A percentile compares a stretch with the other conserved stretches of the same genome.
These are phyloP conservation scores for Dasypus novemcinctus DNA, from an alignment of 2,113 vertebrate species.

Conservation along the genomic window DNA sequence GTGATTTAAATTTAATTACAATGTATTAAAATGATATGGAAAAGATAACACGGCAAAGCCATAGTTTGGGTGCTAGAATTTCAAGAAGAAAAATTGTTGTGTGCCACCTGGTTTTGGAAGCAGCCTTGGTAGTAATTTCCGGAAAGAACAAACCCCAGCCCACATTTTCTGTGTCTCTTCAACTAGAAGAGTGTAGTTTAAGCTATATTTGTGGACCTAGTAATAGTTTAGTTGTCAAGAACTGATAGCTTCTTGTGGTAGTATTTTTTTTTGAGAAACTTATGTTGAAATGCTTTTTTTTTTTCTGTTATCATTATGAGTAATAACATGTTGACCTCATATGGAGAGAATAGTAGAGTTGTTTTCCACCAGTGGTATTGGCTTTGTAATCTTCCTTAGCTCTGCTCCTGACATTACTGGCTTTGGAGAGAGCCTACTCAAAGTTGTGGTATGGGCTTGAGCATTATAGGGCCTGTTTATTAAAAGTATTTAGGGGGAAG, in stretches of 20 bases:
- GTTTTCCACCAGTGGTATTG: not conserved
- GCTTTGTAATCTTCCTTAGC: not conserved
- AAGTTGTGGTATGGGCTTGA: not conserved
- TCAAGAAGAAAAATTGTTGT: not conserved
- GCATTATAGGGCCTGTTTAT: not conserved
- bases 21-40: not conserved
- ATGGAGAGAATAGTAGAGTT: not conserved
- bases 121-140: not conserved
- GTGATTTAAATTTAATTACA: not conserved
- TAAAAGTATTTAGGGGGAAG: slow-evolving; percentile 29
- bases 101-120: not conserved
- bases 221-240: not conserved
- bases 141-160: not conserved
- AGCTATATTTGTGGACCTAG: not conserved
- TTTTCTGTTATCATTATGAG: not conserved
- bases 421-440: not conserved
- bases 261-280: not conserved
- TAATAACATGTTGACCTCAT: not conserved
- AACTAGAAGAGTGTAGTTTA: not conserved
- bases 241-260: not conserved
- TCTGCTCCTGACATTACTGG: not conserved
- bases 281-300: not conserved
- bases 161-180: not conserved
- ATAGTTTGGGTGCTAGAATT: not conserved
- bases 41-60: not conserved